phyloP scores from a whole-genome alignment of 64 coral and sea anemone genomes.

The Trachythela sp. region DNA sequence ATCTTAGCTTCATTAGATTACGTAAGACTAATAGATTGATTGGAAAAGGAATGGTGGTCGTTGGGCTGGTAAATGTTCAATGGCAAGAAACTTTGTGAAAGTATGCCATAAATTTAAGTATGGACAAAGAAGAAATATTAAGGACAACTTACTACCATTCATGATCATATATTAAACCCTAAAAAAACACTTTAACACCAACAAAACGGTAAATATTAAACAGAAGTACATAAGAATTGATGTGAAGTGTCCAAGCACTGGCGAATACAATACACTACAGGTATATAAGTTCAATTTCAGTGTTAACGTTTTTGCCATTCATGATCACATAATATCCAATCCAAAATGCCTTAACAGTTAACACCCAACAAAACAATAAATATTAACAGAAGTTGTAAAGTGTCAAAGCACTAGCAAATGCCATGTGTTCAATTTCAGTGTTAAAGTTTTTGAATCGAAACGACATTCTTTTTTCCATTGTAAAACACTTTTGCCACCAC shows the following conservation, averaged over 20 bases:
- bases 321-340: neutral
- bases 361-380: neutral
- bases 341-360: neutral
- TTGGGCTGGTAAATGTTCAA: neutral
- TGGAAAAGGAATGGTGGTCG: no score
- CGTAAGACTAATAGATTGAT: no score
- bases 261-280: neutral
- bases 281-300: neutral
- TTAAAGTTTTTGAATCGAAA: neutral
- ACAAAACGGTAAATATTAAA: neutral
- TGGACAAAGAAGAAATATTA: neutral
- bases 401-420: neutral
- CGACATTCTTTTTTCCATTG: constrained; percentile 34
- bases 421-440: neutral
- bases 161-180: constrained; percentile 11
- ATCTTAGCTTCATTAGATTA: no score
- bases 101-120: neutral
- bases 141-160: constrained; percentile 5
- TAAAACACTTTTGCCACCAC: constrained; percentile 53
- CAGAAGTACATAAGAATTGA: neutral
- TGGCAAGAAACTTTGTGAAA: neutral
- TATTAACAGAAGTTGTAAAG: neutral
- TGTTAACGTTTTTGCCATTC: neutral
- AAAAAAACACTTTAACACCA: neutral
- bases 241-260: constrained; percentile 12